These are phyloP conservation scores for Nudaria mundana DNA, from an alignment of 2,888 invertebrate species.

Conservation along the genomic window DNA sequence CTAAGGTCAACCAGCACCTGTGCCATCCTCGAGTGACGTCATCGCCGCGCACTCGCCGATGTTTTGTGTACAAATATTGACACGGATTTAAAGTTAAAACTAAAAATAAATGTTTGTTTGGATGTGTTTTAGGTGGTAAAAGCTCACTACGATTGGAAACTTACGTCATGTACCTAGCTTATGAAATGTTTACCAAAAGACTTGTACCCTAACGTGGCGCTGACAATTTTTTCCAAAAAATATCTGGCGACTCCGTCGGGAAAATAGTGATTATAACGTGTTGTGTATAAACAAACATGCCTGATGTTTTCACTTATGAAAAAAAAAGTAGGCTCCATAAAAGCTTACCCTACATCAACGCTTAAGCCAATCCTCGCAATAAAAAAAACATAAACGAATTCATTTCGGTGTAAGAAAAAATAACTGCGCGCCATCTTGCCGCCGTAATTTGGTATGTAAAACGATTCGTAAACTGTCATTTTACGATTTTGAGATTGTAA, in stretches of 20 bases:
- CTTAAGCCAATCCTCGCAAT: constrained; percentile 22
- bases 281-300: background rate
- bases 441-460: constrained; percentile 31
- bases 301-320: constrained; percentile 3
- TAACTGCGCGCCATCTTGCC: constrained; percentile 9
- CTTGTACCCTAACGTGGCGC: too few relatives aligned
- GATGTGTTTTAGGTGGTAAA: too few relatives aligned
- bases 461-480: constrained; percentile 26
- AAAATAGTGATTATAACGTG: background rate
- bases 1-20: constrained; percentile 33
- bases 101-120: too few relatives aligned
- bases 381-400: constrained; percentile 26
- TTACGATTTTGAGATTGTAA: constrained; percentile 24
- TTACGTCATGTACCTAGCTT: too few relatives aligned
- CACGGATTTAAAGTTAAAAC: background rate
- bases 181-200: too few relatives aligned
- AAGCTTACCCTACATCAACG: constrained; percentile 9
- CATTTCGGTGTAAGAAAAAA: constrained; percentile 24
- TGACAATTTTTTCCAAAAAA: too few relatives aligned
- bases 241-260: too few relatives aligned
- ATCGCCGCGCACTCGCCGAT: constrained; percentile 10
- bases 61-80: background rate
- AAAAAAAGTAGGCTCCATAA: background rate
- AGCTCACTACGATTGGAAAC: background rate
- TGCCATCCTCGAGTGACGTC: constrained; percentile 28